These are phyloP conservation scores for Oreortyx pictus DNA, from an alignment of 2,797 vertebrate species.

Conservation along the genomic window DNA sequence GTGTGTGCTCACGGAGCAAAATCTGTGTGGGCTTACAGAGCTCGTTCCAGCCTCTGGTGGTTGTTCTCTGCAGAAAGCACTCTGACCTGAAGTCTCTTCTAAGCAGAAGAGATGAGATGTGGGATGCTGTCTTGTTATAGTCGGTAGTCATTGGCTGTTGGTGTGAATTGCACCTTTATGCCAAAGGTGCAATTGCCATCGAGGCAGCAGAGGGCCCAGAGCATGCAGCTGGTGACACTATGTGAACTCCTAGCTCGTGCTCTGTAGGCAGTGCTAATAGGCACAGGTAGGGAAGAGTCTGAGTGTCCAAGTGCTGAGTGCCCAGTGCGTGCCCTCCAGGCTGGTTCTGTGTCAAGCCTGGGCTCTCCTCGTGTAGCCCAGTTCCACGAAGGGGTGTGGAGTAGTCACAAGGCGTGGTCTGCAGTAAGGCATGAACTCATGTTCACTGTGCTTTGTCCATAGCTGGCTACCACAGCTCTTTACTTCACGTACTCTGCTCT, in stretches of 20 bases:
- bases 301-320: background rate
- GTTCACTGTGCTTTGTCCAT: background rate
- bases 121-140: background rate
- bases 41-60: background rate
- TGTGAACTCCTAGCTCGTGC: background rate
- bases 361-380: background rate
- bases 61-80: background rate
- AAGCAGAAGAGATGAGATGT: background rate
- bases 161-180: background rate
- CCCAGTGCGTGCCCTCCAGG: background rate
- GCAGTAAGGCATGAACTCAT: too few species aligned
- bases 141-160: background rate
- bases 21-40: background rate
- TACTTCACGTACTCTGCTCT: slow-evolving; percentile 94
- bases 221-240: background rate
- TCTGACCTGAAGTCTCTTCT: background rate
- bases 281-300: background rate
- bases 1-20: background rate
- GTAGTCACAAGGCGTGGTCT: background rate
- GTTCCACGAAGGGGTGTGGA: rapidly evolving
- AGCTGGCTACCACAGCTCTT: slow-evolving; percentile 92
- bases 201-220: background rate
- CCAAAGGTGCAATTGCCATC: background rate
- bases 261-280: rapidly evolving
- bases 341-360: background rate